phyloP scores from a whole-genome alignment of 2,888 invertebrate genomes.

The Amphimallon solstitiale region DNA sequence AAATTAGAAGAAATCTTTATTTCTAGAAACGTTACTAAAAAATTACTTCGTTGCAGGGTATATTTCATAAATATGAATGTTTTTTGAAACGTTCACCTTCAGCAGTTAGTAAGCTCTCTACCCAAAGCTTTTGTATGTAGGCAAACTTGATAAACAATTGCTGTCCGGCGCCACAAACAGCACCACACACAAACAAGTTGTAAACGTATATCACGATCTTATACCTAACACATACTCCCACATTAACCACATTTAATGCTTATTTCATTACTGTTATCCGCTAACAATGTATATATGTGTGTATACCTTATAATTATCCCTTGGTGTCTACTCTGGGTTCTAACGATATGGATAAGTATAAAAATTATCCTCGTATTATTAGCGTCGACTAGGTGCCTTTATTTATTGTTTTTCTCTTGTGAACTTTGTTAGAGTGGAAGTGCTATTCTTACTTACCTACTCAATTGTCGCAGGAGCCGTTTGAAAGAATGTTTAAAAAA shows the following conservation, averaged over 20 bases:
- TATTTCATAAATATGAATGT: too few relatives aligned
- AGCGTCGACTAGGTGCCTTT: too few relatives aligned
- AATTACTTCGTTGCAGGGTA: neutral
- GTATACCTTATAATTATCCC: conserved; percentile 11
- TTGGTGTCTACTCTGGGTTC: neutral
- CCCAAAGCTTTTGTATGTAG: conserved; percentile 11
- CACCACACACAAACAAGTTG: conserved; percentile 44
- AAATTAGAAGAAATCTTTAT: too few relatives aligned
- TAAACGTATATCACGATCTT: conserved; percentile 45
- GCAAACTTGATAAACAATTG: conserved; percentile 24
- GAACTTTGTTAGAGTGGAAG: too few relatives aligned
- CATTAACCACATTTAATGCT: conserved; percentile 43
- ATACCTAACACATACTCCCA: conserved; percentile 44
- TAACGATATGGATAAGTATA: conserved; percentile 4
- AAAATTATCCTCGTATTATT: neutral
- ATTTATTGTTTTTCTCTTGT: too few relatives aligned
- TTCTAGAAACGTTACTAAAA: neutral
- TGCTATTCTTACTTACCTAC: too few relatives aligned
- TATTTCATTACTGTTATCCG: conserved; percentile 45
- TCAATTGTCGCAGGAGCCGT: too few relatives aligned
- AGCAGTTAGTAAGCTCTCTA: conserved; percentile 22
- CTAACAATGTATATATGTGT: conserved; percentile 40
- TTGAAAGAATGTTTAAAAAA: too few relatives aligned
- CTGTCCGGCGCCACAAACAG: conserved; percentile 42
- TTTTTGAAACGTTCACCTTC: neutral